These are phyloP conservation scores for Scaptomyza flava DNA, from an alignment of 2,888 invertebrate species.

Conservation along the genomic window DNA sequence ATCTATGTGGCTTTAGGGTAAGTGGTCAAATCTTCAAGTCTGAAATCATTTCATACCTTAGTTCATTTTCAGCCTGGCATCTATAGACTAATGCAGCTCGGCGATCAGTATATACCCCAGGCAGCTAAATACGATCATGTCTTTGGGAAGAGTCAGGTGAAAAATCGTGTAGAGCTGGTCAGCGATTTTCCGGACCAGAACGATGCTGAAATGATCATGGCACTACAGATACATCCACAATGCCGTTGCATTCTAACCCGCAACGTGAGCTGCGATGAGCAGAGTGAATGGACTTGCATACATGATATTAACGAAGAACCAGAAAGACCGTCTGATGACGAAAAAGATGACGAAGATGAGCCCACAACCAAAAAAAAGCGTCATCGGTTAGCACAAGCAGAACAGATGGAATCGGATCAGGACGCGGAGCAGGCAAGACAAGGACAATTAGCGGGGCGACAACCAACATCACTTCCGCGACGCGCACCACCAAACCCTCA, in stretches of 20 bases:
- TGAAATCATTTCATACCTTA: background rate
- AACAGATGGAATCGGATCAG: slow-evolving; percentile 3
- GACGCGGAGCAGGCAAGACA: background rate
- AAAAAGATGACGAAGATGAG: slow-evolving; percentile 57
- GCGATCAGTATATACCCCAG: slow-evolving; percentile 91
- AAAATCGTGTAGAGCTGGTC: slow-evolving; percentile 95
- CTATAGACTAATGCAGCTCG: slow-evolving; percentile 95
- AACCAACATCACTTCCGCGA: background rate
- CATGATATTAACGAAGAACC: slow-evolving; percentile 93
- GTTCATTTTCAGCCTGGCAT: slow-evolving; percentile 89
- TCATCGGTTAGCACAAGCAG: slow-evolving; percentile 1
- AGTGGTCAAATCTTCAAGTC: slow-evolving; percentile 34
- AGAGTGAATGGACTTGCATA: slow-evolving; percentile 97
- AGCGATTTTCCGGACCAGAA: slow-evolving; percentile 94
- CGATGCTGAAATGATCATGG: slow-evolving; percentile 95
- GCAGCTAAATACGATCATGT: slow-evolving; percentile 92
- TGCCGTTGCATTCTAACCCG: slow-evolving; percentile 94
- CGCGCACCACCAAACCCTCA: slow-evolving; percentile 8
- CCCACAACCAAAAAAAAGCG: slow-evolving; percentile 55
- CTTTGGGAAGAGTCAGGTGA: slow-evolving; percentile 89
- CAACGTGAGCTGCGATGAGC: slow-evolving; percentile 93
- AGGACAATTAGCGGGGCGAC: background rate
- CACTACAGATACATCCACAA: slow-evolving; percentile 86
- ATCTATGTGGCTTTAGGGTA: slow-evolving; percentile 94
- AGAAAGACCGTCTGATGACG: slow-evolving; percentile 82